These are phyloP conservation scores for Pelusios castaneus DNA, from an alignment of 2,113 vertebrate species.

Conservation along the genomic window DNA sequence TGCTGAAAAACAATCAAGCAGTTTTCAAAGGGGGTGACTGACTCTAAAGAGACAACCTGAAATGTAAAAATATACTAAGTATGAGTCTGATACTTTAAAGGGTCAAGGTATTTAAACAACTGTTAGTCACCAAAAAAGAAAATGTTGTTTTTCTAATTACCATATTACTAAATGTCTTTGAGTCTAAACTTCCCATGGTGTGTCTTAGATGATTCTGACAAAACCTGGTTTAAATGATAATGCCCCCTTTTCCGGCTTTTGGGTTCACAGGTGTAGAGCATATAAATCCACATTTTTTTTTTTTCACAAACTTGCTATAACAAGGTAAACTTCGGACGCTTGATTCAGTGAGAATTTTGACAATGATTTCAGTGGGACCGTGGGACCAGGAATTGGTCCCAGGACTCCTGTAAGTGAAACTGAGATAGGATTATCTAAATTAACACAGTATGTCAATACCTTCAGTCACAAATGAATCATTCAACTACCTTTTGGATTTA, in stretches of 20 bases:
- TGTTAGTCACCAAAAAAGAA: neutral
- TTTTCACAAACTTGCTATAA: neutral
- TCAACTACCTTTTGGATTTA: neutral
- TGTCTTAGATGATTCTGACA: neutral
- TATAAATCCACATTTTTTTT: constrained; percentile 2
- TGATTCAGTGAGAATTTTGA: neutral
- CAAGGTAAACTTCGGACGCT: neutral
- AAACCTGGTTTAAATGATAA: neutral
- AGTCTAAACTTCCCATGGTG: neutral
- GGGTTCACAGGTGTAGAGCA: neutral
- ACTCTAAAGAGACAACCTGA: neutral
- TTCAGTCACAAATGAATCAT: neutral
- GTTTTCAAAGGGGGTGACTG: neutral
- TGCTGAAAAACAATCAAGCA: neutral
- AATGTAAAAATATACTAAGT: neutral
- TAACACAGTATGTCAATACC: neutral
- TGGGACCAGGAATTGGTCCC: neutral
- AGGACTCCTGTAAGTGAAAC: neutral
- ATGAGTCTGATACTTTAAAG: neutral
- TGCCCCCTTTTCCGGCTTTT: neutral
- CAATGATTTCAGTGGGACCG: neutral
- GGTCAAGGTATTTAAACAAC: neutral
- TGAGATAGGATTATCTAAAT: neutral
- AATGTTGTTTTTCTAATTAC: neutral
- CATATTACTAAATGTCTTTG: neutral